Conservation (phyloP, 2,888 invertebrate genomes). For the Netelia melanura region DNA sequence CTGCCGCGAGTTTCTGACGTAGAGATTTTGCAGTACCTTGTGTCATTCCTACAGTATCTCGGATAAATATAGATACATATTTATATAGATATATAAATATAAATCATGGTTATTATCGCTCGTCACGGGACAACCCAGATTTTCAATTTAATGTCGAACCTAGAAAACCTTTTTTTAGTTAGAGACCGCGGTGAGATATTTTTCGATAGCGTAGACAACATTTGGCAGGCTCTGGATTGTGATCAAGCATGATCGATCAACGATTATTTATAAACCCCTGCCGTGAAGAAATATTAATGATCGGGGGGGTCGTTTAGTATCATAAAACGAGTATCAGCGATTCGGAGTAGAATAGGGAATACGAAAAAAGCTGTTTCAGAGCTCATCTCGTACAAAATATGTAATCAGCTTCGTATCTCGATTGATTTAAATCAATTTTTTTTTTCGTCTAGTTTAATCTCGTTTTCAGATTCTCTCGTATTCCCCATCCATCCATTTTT, state of each 20-base stretch:
- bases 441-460: neutral
- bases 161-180: slow-evolving; percentile 78
- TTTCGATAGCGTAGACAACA: slow-evolving; percentile 78
- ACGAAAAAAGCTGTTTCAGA: slow-evolving; percentile 26
- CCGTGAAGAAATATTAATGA: slow-evolving; percentile 38
- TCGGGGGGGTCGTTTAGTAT: slow-evolving; percentile 12
- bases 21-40: slow-evolving; percentile 24
- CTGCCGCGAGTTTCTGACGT: neutral
- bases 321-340: slow-evolving; percentile 43
- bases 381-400: neutral
- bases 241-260: slow-evolving; percentile 64
- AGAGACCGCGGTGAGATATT: slow-evolving; percentile 69
- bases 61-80: slow-evolving; percentile 32
- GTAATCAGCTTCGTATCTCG: neutral
- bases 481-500: slow-evolving; percentile 55
- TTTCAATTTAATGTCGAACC: slow-evolving; percentile 74
- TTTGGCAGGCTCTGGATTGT: slow-evolving; percentile 78
- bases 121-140: slow-evolving; percentile 79
- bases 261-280: slow-evolving; percentile 36
- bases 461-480: slow-evolving; percentile 41
- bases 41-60: slow-evolving; percentile 9
- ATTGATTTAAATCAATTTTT: neutral
- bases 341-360: slow-evolving; percentile 48
- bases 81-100: neutral
- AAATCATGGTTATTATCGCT: slow-evolving; percentile 22